phyloP scores from a whole-genome alignment of 2,113 vertebrate species.

The Sterrhoptilus dennistouni region DNA sequence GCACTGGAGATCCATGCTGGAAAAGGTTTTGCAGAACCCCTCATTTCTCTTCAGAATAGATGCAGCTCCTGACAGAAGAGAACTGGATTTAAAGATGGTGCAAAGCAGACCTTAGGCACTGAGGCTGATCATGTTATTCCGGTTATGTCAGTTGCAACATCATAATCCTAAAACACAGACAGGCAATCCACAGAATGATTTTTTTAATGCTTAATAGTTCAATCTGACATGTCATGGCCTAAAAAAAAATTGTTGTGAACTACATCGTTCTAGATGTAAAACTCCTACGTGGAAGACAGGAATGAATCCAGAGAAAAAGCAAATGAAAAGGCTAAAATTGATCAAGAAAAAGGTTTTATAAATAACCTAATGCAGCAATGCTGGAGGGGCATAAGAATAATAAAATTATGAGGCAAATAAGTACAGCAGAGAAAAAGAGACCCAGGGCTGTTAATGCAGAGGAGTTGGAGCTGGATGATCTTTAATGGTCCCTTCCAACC shows the following conservation, averaged over 20 bases:
- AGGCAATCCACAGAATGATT: not conserved
- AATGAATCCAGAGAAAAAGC: not conserved
- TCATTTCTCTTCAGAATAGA: slow-evolving; percentile 36
- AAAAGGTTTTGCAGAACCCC: not conserved
- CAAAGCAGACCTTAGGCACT: not conserved
- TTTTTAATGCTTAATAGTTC: not conserved
- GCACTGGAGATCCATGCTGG: not conserved
- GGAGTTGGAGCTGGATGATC: not conserved
- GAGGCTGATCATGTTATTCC: not conserved
- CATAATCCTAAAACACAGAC: not conserved
- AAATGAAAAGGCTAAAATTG: not conserved
- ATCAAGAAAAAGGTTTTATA: not conserved
- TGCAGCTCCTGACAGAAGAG: not conserved
- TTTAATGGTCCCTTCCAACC: not conserved
- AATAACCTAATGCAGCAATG: not conserved
- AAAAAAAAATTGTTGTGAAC: not conserved
- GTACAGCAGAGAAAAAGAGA: not conserved
- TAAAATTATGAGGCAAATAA: not conserved
- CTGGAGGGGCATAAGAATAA: not conserved
- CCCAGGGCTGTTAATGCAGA: not conserved
- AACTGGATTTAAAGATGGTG: not conserved
- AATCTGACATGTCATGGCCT: not conserved
- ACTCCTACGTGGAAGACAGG: not conserved
- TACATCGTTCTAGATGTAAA: not conserved
- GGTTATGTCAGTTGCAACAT: not conserved